Base-by-base conservation (phyloP, 2,797 vertebrate genomes). In the Mus spretus region DNA sequence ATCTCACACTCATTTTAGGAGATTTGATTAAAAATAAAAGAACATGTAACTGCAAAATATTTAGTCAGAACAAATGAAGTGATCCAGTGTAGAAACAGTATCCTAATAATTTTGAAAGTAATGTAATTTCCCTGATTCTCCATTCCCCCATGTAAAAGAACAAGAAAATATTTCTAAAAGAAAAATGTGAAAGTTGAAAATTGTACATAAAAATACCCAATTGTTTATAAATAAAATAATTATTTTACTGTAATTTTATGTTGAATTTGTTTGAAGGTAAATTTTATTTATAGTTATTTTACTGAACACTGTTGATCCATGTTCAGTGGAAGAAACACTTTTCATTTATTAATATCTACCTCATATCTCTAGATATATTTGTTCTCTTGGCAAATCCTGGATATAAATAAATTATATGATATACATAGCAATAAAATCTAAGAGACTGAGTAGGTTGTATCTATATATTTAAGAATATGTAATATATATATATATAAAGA, bases 251-350 rank as follows among this genome's bases (percentile, higher is more conserved):
- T 24, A 37, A 63, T 61, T 96, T 96, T 89, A 80, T 61, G 6
- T 65, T 70, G n/a, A 92, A 95, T 89, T 3, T 92, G 0, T 67
- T 93, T 3, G 6, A 77, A 83, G 24, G 22, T 3, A 94, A 85
- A 53, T 63, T 88, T 95, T 80, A 74, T 83, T 92, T 94, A 55
- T 75, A 75, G 20, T n/a, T 24, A 20, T 65, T 91, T 91, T 74
- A 89, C 34, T 44, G 20, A 94, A 50, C 86, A 75, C 37, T 47
- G 74, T 2, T 90, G 4, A 82, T 40, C 10, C 6, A 34, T 65
- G 57, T 57, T 92, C 15, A 75, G 15, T 4, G n/a, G 10, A 87
- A 26, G 37, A 84, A 14, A 63, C n/a, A 61, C 50, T 90, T 88
- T 97, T 81, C 12, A 91, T n/a, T 90, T 81, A 89, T 50, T 19